Evolutionary conservation across 2,888 invertebrate species (phyloP).

Genomic region (Dromius quadrimaculatus): DNA sequence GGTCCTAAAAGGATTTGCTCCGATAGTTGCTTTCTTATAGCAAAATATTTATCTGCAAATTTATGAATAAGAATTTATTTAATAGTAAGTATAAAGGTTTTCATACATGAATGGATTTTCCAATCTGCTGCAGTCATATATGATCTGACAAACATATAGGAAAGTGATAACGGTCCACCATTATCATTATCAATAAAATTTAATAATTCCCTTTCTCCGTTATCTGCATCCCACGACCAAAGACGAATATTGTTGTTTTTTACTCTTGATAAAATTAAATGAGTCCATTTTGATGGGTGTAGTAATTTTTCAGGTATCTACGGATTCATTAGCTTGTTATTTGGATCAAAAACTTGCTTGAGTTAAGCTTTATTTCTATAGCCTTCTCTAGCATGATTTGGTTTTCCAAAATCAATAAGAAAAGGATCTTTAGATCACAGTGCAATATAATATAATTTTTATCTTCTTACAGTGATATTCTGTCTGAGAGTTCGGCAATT

Average conservation of each 20-base stretch:
- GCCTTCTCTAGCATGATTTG: too few species aligned
- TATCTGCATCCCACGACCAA: neutral
- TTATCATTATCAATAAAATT: slow-evolving; percentile 2
- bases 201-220: neutral
- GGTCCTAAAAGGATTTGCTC: neutral
- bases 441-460: too few species aligned
- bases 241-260: neutral
- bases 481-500: too few species aligned
- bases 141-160: neutral
- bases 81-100: neutral
- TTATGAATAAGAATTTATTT: neutral
- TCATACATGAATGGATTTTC: slow-evolving; percentile 37
- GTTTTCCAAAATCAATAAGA: too few species aligned
- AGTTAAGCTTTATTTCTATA: neutral
- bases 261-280: slow-evolving; percentile 17
- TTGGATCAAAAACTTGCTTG: neutral
- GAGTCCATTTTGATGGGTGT: slow-evolving; percentile 23
- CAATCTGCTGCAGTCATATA: slow-evolving; percentile 4
- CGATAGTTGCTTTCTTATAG: neutral
- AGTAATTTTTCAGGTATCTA: slow-evolving; percentile 2
- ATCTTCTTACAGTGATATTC: slow-evolving; percentile 11
- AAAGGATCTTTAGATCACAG: too few species aligned
- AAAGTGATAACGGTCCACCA: neutral
- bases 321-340: too few species aligned
- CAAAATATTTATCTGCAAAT: slow-evolving; percentile 24